Conservation (phyloP, 2,113 vertebrate genomes). For the Fregata magnificens region DNA sequence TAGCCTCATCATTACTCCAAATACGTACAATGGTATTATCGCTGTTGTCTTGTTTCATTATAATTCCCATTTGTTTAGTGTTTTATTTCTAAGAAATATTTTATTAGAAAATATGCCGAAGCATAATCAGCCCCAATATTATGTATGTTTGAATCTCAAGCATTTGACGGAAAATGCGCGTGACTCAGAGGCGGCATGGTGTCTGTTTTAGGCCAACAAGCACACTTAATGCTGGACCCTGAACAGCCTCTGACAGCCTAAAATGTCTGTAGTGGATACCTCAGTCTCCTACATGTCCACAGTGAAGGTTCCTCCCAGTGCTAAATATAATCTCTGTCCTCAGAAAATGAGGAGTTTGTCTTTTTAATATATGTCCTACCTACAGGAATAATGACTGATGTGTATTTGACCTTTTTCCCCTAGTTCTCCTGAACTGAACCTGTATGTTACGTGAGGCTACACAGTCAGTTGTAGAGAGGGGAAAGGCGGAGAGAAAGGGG, state of each 20-base stretch:
- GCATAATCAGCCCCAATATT: background rate
- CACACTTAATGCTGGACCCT: background rate
- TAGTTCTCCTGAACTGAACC: background rate
- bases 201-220: background rate
- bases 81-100: background rate
- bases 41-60: conserved; percentile 51
- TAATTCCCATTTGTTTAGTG: conserved; percentile 39
- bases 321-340: background rate
- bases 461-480: too few species aligned
- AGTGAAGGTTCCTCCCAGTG: background rate
- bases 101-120: conserved; percentile 34
- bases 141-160: background rate
- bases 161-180: background rate
- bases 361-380: background rate
- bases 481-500: background rate
- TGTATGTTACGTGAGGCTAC: background rate
- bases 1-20: background rate
- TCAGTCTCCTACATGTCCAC: background rate
- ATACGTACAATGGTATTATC: conserved; percentile 2
- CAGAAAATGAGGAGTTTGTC: background rate
- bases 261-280: background rate
- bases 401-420: background rate
- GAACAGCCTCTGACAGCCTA: background rate
- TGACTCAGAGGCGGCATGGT: background rate
- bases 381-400: background rate